phyloP scores from a whole-genome alignment of 92 coral and sea anemone species.

The Porites rus region DNA sequence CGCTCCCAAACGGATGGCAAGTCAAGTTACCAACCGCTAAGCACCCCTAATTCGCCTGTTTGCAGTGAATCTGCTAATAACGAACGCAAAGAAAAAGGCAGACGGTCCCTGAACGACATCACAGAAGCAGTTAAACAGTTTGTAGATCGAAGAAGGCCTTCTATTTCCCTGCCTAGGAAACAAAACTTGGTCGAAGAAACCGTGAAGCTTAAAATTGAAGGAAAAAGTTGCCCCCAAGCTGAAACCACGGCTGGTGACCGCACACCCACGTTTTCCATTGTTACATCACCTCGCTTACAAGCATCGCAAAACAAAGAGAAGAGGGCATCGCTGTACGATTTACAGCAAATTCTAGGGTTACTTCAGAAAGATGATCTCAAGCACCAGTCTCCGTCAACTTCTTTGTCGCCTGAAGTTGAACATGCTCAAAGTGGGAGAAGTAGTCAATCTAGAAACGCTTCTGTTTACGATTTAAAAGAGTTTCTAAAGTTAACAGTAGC shows the following conservation, averaged over 20 bases:
- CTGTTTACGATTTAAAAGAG: constrained; percentile 80
- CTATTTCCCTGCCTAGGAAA: constrained; percentile 44
- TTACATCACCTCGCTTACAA: not conserved
- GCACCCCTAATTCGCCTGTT: constrained; percentile 71
- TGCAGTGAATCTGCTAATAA: constrained; percentile 46
- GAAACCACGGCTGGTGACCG: constrained; percentile 23
- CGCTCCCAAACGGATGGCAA: not conserved
- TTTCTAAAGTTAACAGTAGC: constrained; percentile 49
- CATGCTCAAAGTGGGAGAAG: constrained; percentile 20
- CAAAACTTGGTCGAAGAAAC: constrained; percentile 50
- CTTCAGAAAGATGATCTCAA: constrained; percentile 62
- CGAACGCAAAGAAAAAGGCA: constrained; percentile 28
- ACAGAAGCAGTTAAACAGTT: constrained; percentile 31
- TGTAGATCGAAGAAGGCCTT: constrained; percentile 41
- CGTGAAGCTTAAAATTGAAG: constrained; percentile 60
- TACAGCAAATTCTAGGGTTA: constrained; percentile 74
- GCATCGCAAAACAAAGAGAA: constrained; percentile 40
- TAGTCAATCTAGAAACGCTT: constrained; percentile 35
- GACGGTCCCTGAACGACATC: constrained; percentile 45
- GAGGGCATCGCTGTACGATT: constrained; percentile 73
- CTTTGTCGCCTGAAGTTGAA: not conserved
- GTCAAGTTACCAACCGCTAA: constrained; percentile 25
- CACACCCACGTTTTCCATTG: not conserved
- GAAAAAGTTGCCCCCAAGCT: constrained; percentile 67
- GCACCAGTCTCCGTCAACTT: constrained; percentile 12